phyloP scores from a whole-genome alignment of 2,888 invertebrate genomes.

The Alviniconcha strummeri region DNA sequence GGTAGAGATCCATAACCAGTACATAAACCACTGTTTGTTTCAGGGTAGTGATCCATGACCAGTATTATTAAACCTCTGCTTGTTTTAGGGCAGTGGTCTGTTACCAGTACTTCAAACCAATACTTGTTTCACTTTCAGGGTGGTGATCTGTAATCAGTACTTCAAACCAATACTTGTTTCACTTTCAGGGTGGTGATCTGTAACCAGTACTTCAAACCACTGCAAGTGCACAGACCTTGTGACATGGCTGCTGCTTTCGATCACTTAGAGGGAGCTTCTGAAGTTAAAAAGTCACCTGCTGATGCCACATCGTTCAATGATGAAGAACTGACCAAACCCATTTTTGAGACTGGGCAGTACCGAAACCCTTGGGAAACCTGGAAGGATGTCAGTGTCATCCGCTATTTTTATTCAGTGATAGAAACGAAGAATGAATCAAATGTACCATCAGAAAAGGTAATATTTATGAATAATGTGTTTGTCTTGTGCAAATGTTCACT shows the following conservation, averaged over 20 bases:
- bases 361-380: conserved; percentile 67
- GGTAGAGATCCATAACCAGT: too few species aligned
- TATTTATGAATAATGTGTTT: not conserved
- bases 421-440: conserved; percentile 39
- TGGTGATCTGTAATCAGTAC: not conserved
- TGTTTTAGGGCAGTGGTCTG: too few species aligned
- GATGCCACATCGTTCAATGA: not conserved
- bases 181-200: conserved; percentile 3
- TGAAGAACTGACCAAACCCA: conserved; percentile 43
- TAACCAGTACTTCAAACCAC: not conserved
- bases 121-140: not conserved
- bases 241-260: too few species aligned
- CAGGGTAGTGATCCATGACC: too few species aligned
- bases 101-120: too few species aligned
- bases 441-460: conserved; percentile 38
- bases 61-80: too few species aligned
- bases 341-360: conserved; percentile 59
- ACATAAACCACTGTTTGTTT: too few species aligned
- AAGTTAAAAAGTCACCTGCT: too few species aligned
- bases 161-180: not conserved
- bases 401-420: conserved; percentile 24
- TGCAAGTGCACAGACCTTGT: too few species aligned
- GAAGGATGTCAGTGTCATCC: conserved; percentile 14
- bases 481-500: too few species aligned
- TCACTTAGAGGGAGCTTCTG: too few species aligned